phyloP scores from a whole-genome alignment of 1,140 invertebrate genomes.

The Pogonognathellus flavescens region DNA sequence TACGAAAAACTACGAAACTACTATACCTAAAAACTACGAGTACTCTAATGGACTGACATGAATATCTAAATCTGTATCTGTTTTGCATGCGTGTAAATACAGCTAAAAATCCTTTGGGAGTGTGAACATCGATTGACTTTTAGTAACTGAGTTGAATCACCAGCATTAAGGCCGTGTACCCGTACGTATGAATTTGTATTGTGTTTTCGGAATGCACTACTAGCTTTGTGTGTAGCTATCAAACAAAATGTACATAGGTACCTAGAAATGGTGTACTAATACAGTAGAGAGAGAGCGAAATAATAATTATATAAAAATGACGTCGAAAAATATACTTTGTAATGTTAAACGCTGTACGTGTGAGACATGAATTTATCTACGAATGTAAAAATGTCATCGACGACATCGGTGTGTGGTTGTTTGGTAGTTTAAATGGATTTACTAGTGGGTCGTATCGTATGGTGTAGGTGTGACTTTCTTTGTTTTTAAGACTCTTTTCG shows the following conservation, averaged over 20 bases:
- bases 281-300: neutral
- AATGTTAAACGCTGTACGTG: constrained; percentile 11
- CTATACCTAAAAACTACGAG: constrained; percentile 12
- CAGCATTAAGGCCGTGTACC: too few species aligned
- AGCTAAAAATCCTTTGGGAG: constrained; percentile 6
- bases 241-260: neutral
- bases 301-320: too few species aligned
- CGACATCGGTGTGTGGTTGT: constrained; percentile 12
- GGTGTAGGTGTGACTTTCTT: constrained; percentile 28
- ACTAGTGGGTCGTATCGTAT: neutral
- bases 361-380: constrained; percentile 11
- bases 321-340: constrained; percentile 21
- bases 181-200: constrained; percentile 8
- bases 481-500: neutral
- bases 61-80: constrained; percentile 41
- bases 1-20: too few species aligned
- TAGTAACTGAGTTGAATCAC: neutral
- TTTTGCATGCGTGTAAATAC: constrained; percentile 18
- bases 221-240: constrained; percentile 20
- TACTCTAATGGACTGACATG: constrained; percentile 41
- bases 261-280: too few species aligned
- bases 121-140: constrained; percentile 30
- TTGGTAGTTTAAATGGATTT: neutral
- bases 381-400: constrained; percentile 14
- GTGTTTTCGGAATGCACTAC: neutral